Percentiles rank a stretch among this genome's conserved stretches.
Evolutionary conservation across 2,113 vertebrate species (phyloP).

Genomic region (Lonchura striata): DNA sequence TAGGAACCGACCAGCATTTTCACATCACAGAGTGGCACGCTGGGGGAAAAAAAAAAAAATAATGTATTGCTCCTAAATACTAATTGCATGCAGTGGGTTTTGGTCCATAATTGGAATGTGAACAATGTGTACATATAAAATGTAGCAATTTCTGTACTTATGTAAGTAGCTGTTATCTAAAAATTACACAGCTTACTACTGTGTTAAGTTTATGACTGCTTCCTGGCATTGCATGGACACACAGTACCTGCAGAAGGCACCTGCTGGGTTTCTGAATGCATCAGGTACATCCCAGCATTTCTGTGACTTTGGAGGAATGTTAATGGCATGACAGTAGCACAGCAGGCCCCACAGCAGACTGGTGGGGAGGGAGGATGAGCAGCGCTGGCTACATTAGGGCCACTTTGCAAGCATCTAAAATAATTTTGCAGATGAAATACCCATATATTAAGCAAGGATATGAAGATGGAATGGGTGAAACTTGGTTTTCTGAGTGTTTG

Average conservation of each 20-base stretch:
- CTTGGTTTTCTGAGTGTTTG: not conserved
- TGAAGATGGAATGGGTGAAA: not conserved
- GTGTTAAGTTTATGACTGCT: constrained; percentile 59
- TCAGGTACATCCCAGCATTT: constrained; percentile 52
- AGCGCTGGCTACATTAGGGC: constrained; percentile 14
- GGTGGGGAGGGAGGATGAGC: constrained; percentile 1
- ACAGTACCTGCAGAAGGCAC: constrained; percentile 36
- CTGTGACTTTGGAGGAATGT: constrained; percentile 20
- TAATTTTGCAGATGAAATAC: constrained; percentile 40
- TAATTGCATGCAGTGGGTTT: constrained; percentile 58
- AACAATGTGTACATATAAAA: constrained; percentile 33
- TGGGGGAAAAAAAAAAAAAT: constrained; percentile 45
- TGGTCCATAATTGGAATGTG: constrained; percentile 54
- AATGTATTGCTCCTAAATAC: constrained; percentile 42
- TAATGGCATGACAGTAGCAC: constrained; percentile 58
- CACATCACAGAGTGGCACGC: not conserved
- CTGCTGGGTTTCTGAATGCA: constrained; percentile 64
- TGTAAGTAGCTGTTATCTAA: constrained; percentile 62
- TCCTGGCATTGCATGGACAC: constrained; percentile 31
- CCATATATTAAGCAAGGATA: constrained; percentile 9
- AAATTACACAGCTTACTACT: constrained; percentile 57
- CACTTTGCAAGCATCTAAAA: constrained; percentile 30
- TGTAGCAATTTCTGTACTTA: constrained; percentile 63
- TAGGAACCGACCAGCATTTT: not conserved
- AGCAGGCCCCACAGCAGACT: not conserved